Percentiles rank a stretch among this genome's conserved stretches.
These are phyloP conservation scores for Aeoliscus strigatus DNA, from an alignment of 2,797 vertebrate genomes.

Conservation along the genomic window DNA sequence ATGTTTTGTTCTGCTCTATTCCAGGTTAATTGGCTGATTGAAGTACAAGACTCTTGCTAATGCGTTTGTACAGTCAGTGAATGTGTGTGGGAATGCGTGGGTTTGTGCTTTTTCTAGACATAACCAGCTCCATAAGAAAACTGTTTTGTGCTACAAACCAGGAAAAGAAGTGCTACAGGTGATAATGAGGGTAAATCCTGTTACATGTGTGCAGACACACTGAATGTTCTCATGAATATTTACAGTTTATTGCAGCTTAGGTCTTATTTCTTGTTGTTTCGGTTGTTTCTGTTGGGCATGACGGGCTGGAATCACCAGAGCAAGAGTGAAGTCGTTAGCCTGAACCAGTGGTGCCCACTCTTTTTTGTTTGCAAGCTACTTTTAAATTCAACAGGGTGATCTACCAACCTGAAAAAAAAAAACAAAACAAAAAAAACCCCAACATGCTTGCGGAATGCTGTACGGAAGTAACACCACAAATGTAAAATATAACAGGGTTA, in stretches of 20 bases:
- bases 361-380: too few relatives aligned
- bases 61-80: conserved; percentile 29
- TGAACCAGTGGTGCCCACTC: too few relatives aligned
- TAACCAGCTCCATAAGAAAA: too few relatives aligned
- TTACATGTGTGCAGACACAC: conserved; percentile 24
- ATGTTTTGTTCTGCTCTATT: conserved; percentile 65
- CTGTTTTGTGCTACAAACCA: conserved; percentile 12
- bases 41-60: conserved; percentile 54
- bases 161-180: conserved; percentile 17
- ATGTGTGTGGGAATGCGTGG: conserved; percentile 5
- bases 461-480: too few relatives aligned
- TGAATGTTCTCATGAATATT: conserved; percentile 7
- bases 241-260: conserved; percentile 9
- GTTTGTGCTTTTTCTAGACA: too few relatives aligned
- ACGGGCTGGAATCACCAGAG: not conserved
- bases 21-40: conserved; percentile 70
- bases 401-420: too few relatives aligned
- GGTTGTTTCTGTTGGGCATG: not conserved
- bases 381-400: too few relatives aligned
- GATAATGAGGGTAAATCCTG: conserved; percentile 33
- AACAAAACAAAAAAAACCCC: too few relatives aligned
- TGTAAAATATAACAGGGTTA: too few relatives aligned
- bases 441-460: too few relatives aligned
- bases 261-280: conserved; percentile 7
- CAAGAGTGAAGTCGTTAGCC: too few relatives aligned